Conservation (phyloP, 1,140 invertebrate genomes). For the Lordiphosa collinella region DNA sequence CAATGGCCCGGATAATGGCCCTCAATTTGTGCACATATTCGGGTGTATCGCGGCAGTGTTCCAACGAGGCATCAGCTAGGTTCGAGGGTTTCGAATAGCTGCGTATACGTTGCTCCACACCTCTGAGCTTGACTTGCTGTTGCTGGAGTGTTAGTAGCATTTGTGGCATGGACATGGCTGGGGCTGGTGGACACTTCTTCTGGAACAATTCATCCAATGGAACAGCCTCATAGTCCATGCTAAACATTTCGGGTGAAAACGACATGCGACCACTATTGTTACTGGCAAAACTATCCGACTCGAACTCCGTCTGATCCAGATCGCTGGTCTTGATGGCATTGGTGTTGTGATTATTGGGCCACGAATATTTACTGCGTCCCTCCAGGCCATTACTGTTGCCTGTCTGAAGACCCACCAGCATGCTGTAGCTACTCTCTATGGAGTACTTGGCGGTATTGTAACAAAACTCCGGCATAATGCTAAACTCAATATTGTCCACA, state of each 20-base stretch:
- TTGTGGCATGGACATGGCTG: constrained; percentile 39
- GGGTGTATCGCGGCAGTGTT: constrained; percentile 45
- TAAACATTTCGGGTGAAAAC: constrained; percentile 61
- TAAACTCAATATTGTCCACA: constrained; percentile 67
- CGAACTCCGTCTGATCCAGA: constrained; percentile 63
- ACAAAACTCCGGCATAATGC: constrained; percentile 56
- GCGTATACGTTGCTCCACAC: constrained; percentile 50
- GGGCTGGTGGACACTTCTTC: constrained; percentile 24
- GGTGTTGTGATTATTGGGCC: constrained; percentile 56
- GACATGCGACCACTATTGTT: constrained; percentile 56
- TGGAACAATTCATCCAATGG: constrained; percentile 64
- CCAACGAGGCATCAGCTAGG: constrained; percentile 30
- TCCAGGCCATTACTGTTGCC: constrained; percentile 65
- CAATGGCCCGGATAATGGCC: constrained; percentile 46
- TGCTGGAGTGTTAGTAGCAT: constrained; percentile 52
- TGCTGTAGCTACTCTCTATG: constrained; percentile 73
- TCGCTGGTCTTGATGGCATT: constrained; percentile 66
- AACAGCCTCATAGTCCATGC: constrained; percentile 55
- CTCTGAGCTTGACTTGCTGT: constrained; percentile 49
- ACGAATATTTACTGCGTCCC: constrained; percentile 68
- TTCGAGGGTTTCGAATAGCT: constrained; percentile 44
- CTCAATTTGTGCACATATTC: constrained; percentile 50
- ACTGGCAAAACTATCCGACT: constrained; percentile 42
- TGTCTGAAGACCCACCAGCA: constrained; percentile 68
- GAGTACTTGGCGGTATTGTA: constrained; percentile 57